A percentile compares a stretch with the other conserved stretches of the same genome.
Conservation (phyloP, 2,888 invertebrate genomes). For the Thecocarcelia acutangulata region DNA sequence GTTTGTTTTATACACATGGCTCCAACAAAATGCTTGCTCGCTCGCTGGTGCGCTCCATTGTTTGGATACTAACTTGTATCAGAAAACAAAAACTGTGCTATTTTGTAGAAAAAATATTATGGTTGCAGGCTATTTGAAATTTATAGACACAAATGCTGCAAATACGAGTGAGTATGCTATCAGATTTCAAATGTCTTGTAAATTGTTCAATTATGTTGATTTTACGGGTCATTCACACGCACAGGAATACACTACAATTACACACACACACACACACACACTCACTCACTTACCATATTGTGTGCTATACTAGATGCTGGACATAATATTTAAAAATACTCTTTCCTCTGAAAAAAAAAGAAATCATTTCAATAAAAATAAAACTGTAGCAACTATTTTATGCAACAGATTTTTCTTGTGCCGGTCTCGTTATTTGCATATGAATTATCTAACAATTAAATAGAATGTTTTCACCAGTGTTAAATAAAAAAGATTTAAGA, state of each 20-base stretch:
- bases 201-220: slow-evolving; percentile 59
- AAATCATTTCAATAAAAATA: not conserved
- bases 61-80: slow-evolving; percentile 19
- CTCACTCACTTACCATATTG: not conserved
- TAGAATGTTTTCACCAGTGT: not conserved
- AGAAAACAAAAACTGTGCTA: not conserved
- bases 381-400: slow-evolving; percentile 40
- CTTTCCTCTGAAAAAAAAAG: slow-evolving; percentile 29
- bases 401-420: slow-evolving; percentile 34
- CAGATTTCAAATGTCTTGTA: slow-evolving; percentile 52
- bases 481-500: too few species aligned
- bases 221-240: slow-evolving; percentile 55
- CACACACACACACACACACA: not conserved
- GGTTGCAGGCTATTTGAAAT: slow-evolving; percentile 52
- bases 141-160: slow-evolving; percentile 52
- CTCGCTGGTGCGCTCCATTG: too few species aligned
- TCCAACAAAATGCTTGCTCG: slow-evolving; percentile 3
- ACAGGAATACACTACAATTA: not conserved
- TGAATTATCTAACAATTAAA: slow-evolving; percentile 1
- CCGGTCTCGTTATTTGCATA: slow-evolving; percentile 18
- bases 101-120: slow-evolving; percentile 19
- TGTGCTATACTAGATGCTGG: not conserved
- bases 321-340: not conserved
- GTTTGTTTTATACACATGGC: not conserved
- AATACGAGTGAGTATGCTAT: slow-evolving; percentile 10